Evolutionary conservation across 2,113 vertebrate genomes (phyloP), one percentile per base, ranked within the genome.

Genomic region (Speoplatyrhinus poulsoni): DNA sequence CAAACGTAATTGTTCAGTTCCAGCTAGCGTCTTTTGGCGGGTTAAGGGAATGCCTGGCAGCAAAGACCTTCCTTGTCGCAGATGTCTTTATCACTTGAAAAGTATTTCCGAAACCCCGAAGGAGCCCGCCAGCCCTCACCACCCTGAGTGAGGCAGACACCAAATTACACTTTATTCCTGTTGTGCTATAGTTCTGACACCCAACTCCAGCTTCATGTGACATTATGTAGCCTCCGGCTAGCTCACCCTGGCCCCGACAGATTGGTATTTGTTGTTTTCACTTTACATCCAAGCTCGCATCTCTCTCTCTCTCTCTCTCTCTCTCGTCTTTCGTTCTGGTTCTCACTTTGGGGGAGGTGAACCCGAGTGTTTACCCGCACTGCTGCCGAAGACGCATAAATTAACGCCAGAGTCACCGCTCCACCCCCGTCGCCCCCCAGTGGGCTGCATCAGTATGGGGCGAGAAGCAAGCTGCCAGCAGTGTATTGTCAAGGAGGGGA

Each of bases 381-480:
- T 83, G 67, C 75, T 76, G 75, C 77, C 79, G 77, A 80, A 88
- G 87, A 76, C 73, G 84, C 82, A 93, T 93, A 93, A 92, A 92
- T 92, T 91, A 91, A 75, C 90, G 62, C 91, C 89, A 5, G 7
- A 41, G 36, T 41, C 36, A 41, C 36, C 73, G 60, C 68, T 69
- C 77, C 85, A 64, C 83, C 81, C 81, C 82, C 85, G 81, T 83
- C 86, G 36, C 88, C 78, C 90, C 90, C 87, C 67, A 82, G 85
- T 74, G 80, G 58, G 79, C 62, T 54, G 84, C 80, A 91, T 93
- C 92, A 92, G 88, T 91, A 91, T 92, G 90, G 87, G 86, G 90
- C 62, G 90, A 88, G 85, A 91, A 91, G 85, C 82, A 91, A 91
- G 85, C 90, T 91, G 89, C 58, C 72, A 89, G 82, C 74, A 58